Base-by-base conservation (phyloP, 2,113 vertebrate genomes). In the Scopus umbretta region DNA sequence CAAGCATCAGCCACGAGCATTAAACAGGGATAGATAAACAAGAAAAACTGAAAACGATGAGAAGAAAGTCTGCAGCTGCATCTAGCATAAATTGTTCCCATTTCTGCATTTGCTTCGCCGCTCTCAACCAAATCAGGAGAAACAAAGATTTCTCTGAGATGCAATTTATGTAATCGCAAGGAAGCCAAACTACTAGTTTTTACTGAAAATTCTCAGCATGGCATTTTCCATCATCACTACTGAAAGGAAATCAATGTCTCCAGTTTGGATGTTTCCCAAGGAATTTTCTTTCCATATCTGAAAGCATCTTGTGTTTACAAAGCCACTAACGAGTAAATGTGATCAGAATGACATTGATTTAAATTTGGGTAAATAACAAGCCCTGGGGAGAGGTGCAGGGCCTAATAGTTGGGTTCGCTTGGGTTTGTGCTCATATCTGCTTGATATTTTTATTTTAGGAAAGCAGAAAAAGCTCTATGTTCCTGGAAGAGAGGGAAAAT, bases 231-330 rank as follows among this genome's bases (percentile, higher is more conserved):
- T 83, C 40, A 65, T 74, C 58, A 78, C 58, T 47, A 26, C 30
- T 79, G 80, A 89, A 61, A 94, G 70, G 78, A 96, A 92, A 91
- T 79, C 13, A 70, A 67, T 92, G 62, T 85, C 66, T 86, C 63
- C 55, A 55, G 86, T 72, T 29, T 94, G 84, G 36, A 74, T 83
- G 27, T 71, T 92, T 62, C 74, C 87, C 65, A 86, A 34, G 27
- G 43, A 86, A 80, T 91, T 94, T 96, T 66, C 45, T 82, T 86
- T 94, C 92, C 17, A 7, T 80, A 78, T 61, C 30, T 93, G 65
- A 96, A 96, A 85, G 19, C 65, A 47, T 90, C 59, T 83, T 70
- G 26, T 78, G 36, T 95, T 97, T 85, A 53, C 85, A 95, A 91
- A 96, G 53, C 40, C 81, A 68, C 12, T 90, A 72, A 90, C 16